Base-by-base conservation (phyloP, 2,797 vertebrate genomes). In the Dromococcyx pavoninus region DNA sequence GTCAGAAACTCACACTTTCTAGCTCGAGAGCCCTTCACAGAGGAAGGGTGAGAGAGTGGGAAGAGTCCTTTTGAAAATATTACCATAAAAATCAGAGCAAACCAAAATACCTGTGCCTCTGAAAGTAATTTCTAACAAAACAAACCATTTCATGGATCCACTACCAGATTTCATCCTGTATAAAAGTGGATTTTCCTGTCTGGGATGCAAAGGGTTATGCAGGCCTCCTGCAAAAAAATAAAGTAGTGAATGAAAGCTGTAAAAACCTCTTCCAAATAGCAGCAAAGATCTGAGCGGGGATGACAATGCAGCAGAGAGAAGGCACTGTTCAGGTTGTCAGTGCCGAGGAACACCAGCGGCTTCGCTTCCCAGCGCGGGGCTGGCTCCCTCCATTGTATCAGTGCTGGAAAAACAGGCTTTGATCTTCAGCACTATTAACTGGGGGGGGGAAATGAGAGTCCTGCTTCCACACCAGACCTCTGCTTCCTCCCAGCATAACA, bases 371-470 rank as follows among this genome's bases (percentile, higher is more conserved):
- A 56, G 48, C 1, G 0, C 7, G 3, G 73, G 41, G 43, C 62
- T 53, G 86, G 53, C 71, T 96, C 57, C 73, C 22, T 79, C 44
- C 83, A 16, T 94, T 81, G 80, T 37, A 39, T 5, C 1, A 0
- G 24, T 17, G 89, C 83, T 88, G 74, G 71, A 54, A 84, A 95
- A 90, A 33, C 33, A 74, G 3, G 10, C 88, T 93, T 80, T 87
- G 67, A 85, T 91, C 71, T 88, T 57, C 77, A 86, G 33, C 62
- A 41, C 30, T 72, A 1, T 46, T 88, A 91, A 56, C 10, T 3
- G 35, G n/a, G 33, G 27, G 13, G 11, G 9, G 17, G 27, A 18
- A 60, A 67, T 0, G 0, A 24, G 70, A 76, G 56, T 44, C 46
- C 72, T 62, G 39, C 66, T 88, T 83, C 51, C 58, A 84, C 46